Base-by-base conservation (phyloP, 2,113 vertebrate genomes). In the Sarotherodon lohbergeri region DNA sequence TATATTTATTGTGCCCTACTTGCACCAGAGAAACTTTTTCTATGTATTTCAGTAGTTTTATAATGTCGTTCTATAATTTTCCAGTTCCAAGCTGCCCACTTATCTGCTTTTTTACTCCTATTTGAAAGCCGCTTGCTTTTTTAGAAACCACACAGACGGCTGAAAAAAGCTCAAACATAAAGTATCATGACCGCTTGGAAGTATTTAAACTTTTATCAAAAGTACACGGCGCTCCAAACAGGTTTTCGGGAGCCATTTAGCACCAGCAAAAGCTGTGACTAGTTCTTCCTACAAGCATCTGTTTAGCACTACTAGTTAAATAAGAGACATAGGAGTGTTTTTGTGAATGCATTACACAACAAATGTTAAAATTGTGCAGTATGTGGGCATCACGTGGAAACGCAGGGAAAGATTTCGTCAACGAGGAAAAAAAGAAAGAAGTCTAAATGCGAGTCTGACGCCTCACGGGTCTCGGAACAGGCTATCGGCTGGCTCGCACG, bases 261-360 rank as follows among this genome's bases (percentile, higher is more conserved):
- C 89, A 11, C 80, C 84, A 46, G 48, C 34, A 1, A 61, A 81
- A 92, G 68, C 90, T 90, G 90, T 52, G 90, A 92, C 84, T 87
- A 66, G 80, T 91, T 83, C 94, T 92, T 92, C 92, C 91, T 91
- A 90, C 92, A 87, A 92, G 93, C 91, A 94, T 95, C 92, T 93
- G 93, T 88, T 93, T 80, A 54, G 88, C 90, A 80, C 83, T 61
- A 79, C 82, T 73, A 59, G 86, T 86, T 88, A 34, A 81, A 78
- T 61, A 76, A 73, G 82, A 46, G 71, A 46, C 50, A 78, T 5
- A 52, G 73, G 10, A 22, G 27, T 55, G 41, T 63, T 81, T 91
- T 89, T 83, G 73, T 90, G 68, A 82, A 82, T 66, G 90, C 79
- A 66, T 86, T 54, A 54, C 90, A 82, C 90, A 83, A 88, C 87